Base-by-base conservation (phyloP, 1,140 invertebrate species). In the Eurosta solidaginis region DNA sequence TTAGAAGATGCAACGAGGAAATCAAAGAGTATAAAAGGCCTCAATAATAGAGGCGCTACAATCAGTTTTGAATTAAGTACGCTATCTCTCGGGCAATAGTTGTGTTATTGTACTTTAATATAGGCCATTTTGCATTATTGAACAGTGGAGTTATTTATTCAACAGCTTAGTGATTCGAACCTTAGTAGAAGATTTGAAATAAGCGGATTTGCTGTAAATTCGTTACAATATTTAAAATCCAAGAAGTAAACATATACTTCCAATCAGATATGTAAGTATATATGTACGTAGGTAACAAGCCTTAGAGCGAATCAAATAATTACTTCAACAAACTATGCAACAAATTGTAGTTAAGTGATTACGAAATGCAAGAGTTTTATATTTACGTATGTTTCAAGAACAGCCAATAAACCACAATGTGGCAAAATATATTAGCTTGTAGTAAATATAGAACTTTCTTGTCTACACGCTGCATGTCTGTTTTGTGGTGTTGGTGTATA, bases 331-430 rank as follows among this genome's bases (percentile, higher is more conserved):
- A 36, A 5, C 27, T 20, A 42, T 68, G 59, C n/a, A 68, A 40
- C 59, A 68, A 68, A 68, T 68, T 68, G 33, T 40, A 68, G 59
- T 68, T 68, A 68, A 40, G 59, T 68, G 59, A 68, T 68, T 40
- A 68, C 59, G 40, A 40, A 63, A 42, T 42, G 59, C 40, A 68
- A 68, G 36, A 40, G 33, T 40, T 68, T 22, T 42, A 27, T 22
- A 68, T 22, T 29, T 42, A 20, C n/a, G n/a, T n/a, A n/a, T n/a
- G n/a, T n/a, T n/a, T n/a, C 5, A 20, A 20, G 4, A 40, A n/a
- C 17, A 68, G 36, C 29, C 59, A 40, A 3, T 33, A 68, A 68
- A 68, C 59, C 59, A 68, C 59, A 68, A 68, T 17, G 33, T 68
- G 59, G 14, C 59, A 40, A 68, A 40, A 33, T 68, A 9, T 20